These are phyloP conservation scores for Apamea anceps DNA, from an alignment of 2,888 invertebrate species.

Conservation along the genomic window DNA sequence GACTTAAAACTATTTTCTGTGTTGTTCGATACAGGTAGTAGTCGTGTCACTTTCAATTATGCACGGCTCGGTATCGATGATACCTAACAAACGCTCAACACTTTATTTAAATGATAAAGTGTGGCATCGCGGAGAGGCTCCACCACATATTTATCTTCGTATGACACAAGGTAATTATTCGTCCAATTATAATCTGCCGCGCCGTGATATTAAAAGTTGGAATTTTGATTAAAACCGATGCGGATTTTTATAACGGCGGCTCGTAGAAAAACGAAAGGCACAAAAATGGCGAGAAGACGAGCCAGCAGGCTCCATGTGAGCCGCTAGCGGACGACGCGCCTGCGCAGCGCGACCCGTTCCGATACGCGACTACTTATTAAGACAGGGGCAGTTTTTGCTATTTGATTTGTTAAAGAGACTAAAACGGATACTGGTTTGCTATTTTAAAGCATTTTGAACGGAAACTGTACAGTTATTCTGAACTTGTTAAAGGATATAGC, in stretches of 20 bases:
- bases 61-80: constrained; percentile 27
- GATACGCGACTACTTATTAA: constrained; percentile 87
- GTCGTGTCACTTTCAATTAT: constrained; percentile 43
- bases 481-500: constrained; percentile 83
- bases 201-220: constrained; percentile 84
- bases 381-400: constrained; percentile 89
- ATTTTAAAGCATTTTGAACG: constrained; percentile 89
- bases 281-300: constrained; percentile 86
- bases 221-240: constrained; percentile 88
- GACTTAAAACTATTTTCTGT: background rate
- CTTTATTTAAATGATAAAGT: constrained; percentile 74
- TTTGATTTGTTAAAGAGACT: constrained; percentile 89
- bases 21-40: constrained; percentile 33
- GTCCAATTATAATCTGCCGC: constrained; percentile 83
- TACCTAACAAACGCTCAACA: constrained; percentile 42
- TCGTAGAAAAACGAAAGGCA: constrained; percentile 82
- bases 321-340: constrained; percentile 41
- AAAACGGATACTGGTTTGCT: constrained; percentile 88
- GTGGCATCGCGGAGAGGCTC: constrained; percentile 68
- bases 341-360: constrained; percentile 81
- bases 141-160: constrained; percentile 76
- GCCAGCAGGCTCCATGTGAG: constrained; percentile 69
- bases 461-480: constrained; percentile 89
- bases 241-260: constrained; percentile 85
- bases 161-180: constrained; percentile 84